Evolutionary conservation across 2,797 vertebrate species (phyloP).

Genomic region (Betta splendens): DNA sequence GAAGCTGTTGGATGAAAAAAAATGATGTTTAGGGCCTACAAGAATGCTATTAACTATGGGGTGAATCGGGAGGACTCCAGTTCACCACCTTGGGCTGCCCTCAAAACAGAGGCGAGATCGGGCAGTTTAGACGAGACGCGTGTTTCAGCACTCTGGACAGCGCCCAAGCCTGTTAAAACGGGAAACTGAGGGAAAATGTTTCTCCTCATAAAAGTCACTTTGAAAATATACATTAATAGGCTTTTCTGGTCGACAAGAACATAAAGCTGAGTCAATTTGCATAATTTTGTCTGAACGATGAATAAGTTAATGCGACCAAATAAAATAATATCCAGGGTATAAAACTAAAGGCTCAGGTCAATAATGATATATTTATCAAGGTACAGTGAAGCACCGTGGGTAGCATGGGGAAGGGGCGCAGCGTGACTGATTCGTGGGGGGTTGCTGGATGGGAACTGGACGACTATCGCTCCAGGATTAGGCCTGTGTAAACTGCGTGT

Average conservation of each 20-base stretch:
- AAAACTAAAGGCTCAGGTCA: conserved; percentile 3
- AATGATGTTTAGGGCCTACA: conserved; percentile 67
- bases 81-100: conserved; percentile 64
- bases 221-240: not conserved
- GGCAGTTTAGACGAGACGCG: conserved; percentile 10
- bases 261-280: not conserved
- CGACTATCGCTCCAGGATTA: conserved; percentile 50
- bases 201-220: not conserved
- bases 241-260: not conserved
- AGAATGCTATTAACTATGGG: conserved; percentile 61
- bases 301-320: not conserved
- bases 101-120: conserved; percentile 22
- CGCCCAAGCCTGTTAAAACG: not conserved
- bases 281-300: not conserved
- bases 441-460: conserved; percentile 4
- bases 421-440: conserved; percentile 1
- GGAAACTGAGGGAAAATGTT: not conserved
- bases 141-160: conserved; percentile 68
- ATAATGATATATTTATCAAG: conserved; percentile 1
- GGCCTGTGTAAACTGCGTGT: conserved; percentile 65
- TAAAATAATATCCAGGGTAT: too few species aligned
- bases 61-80: conserved; percentile 53
- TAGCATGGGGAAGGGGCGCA: conserved; percentile 13
- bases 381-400: conserved; percentile 1
- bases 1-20: conserved; percentile 73